Evolutionary conservation across 2,888 invertebrate species (phyloP), one percentile per base, ranked within the genome.

Genomic region (Brenthis ino): DNA sequence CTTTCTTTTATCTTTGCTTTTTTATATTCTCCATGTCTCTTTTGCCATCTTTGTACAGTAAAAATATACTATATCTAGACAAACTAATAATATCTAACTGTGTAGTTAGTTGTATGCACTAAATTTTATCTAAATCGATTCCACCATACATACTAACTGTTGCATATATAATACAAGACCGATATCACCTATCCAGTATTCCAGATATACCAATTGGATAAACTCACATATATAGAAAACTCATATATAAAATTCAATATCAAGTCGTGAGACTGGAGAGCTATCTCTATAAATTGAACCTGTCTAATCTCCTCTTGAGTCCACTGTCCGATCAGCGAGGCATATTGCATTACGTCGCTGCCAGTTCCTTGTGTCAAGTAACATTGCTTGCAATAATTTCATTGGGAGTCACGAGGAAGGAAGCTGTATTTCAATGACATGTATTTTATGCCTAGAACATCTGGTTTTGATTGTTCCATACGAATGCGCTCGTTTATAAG

Each of bases 281-380:
- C 53, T 53, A 16, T 16, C 16, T n/a, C 66, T 69, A 67, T 69
- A 69, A 71, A 71, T 71, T 69, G 69, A 55, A 68, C 33, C 71
- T 69, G 69, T 69, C 58, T 63, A 16, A 37, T 53, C 53, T 63
- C 51, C 16, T n/a, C 63, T 63, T 48, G 55, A 67, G 67, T 57
- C 71, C 53, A 64, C 65, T 61, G 57, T 54, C 50, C 57, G 68
- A 70, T 70, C 68, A 65, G 61, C 60, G 57, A 66, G 67, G 68
- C 66, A 67, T 67, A 70, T 72, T 70, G 70, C 68, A 63, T 72
- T 68, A 72, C 56, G 67, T 64, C 61, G 60, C 58, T 64, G 61
- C 65, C 57, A 53, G 65, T 53, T 56, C 61, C 61, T 63, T 53
- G 69, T 57, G 63, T 61, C 53, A 56, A 65, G 28, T 55, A 57